These are phyloP conservation scores for Chaenocephalus aceratus DNA, from an alignment of 2,113 vertebrate genomes.

Conservation along the genomic window DNA sequence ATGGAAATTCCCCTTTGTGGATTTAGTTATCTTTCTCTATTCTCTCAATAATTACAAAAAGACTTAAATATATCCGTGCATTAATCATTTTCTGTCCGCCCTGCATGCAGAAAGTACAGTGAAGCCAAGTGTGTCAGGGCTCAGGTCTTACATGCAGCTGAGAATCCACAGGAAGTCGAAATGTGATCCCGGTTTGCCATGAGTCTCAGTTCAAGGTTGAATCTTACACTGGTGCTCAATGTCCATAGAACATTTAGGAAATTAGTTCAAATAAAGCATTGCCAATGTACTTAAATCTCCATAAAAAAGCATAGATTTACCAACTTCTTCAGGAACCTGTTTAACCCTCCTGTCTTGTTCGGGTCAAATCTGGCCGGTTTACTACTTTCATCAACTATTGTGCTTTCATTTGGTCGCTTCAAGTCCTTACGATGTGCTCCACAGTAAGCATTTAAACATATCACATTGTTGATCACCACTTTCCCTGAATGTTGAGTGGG, in stretches of 20 bases:
- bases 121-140: slow-evolving; percentile 41
- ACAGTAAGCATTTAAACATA: no score
- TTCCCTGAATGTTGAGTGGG: no score
- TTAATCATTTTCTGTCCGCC: slow-evolving; percentile 61
- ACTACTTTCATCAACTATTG: no score
- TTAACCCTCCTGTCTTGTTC: no score
- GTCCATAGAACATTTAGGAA: neutral
- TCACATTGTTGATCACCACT: no score
- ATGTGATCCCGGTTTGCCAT: neutral
- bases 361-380: no score
- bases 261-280: neutral
- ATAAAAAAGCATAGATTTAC: neutral
- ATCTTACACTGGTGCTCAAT: neutral
- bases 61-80: slow-evolving; percentile 60
- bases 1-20: slow-evolving; percentile 46
- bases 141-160: neutral
- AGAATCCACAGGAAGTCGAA: slow-evolving; percentile 19
- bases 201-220: slow-evolving; percentile 47
- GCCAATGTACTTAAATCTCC: neutral
- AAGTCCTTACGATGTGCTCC: no score
- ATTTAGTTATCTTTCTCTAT: slow-evolving; percentile 42
- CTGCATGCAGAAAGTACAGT: slow-evolving; percentile 9
- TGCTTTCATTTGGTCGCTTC: no score
- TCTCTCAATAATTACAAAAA: slow-evolving; percentile 69
- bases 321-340: neutral